Evolutionary conservation across 2,888 invertebrate species (phyloP), one percentile per base, ranked within the genome.

Genomic region (Troides helena): DNA sequence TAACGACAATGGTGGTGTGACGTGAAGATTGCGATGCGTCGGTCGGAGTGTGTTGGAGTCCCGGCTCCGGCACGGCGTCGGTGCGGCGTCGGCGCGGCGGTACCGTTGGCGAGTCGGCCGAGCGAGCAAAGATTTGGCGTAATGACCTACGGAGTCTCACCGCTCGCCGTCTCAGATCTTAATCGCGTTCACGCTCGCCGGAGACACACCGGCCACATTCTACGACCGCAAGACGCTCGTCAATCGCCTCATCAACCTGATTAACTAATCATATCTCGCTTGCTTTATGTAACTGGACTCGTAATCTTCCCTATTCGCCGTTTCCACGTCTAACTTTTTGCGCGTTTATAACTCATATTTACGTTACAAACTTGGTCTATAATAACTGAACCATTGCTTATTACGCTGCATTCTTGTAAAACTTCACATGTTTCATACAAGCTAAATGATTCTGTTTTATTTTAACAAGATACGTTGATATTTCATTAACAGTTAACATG

Each of bases 31-130:
- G 57, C 63, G 64, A 67, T 67, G 61, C 61, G 62, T 62, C 62
- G 17, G 46, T 12, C 12, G 30, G 36, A 81, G 75, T 76, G 77
- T 75, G 74, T 76, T 73, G 71, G 74, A 76, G 75, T 76, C 78
- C 78, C 77, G 65, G 67, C 56, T 78, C 78, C 77, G 65, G 68
- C 56, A 57, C 50, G 71, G 74, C 74, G 75, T 21, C 21, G 65
- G 68, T 50, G 57, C 50, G 65, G 65, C 56, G 78, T 78, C 77
- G 65, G 68, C 56, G 60, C 50, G 71, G 74, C 74, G 75, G 74
- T 86, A 85, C 86, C 86, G 87, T 87, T 87, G 85, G 68, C 74
- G 76, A 73, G 73, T 68, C 72, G 71, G 72, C 62, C 73, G 70
- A 72, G 69, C 70, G 72, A 71, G 65, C 70, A 66, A 62, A 72